Conservation (phyloP, 2,888 invertebrate genomes). For the Cheilosia impressa region DNA sequence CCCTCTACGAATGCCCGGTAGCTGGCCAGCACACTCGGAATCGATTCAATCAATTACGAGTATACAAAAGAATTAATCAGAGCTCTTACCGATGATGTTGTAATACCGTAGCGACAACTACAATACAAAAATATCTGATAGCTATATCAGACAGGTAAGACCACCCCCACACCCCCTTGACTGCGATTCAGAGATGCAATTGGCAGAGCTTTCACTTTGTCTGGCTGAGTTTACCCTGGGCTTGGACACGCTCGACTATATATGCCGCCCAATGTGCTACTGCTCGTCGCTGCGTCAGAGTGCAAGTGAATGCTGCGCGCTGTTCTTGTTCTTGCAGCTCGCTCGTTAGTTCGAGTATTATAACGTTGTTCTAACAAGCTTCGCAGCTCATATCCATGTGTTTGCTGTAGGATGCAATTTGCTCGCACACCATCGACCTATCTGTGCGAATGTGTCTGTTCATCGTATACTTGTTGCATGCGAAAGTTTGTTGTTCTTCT, state of each 20-base stretch:
- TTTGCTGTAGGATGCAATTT: constrained; percentile 42
- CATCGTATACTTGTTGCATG: constrained; percentile 68
- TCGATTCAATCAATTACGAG: constrained; percentile 34
- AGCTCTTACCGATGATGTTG: constrained; percentile 66
- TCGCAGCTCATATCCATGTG: constrained; percentile 3
- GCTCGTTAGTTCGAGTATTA: background rate
- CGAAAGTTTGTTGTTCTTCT: constrained; percentile 61
- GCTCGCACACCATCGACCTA: constrained; percentile 10
- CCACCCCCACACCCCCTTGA: constrained; percentile 7
- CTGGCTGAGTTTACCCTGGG: constrained; percentile 2
- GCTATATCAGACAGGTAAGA: constrained; percentile 43
- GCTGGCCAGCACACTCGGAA: background rate
- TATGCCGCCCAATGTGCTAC: constrained; percentile 19
- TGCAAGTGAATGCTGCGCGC: constrained; percentile 65
- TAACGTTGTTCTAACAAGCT: constrained; percentile 31
- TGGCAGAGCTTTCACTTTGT: constrained; percentile 59
- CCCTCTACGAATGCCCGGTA: constrained; percentile 13
- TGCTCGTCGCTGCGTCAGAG: constrained; percentile 36
- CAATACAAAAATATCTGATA: constrained; percentile 19
- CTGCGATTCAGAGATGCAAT: constrained; percentile 20
- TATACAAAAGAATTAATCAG: constrained; percentile 43
- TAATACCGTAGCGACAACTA: constrained; percentile 43
- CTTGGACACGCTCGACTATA: constrained; percentile 5
- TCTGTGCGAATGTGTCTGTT: constrained; percentile 3
- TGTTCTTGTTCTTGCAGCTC: constrained; percentile 57